Evolutionary conservation across 2,113 vertebrate genomes (phyloP).

Genomic region (Athene noctua): DNA sequence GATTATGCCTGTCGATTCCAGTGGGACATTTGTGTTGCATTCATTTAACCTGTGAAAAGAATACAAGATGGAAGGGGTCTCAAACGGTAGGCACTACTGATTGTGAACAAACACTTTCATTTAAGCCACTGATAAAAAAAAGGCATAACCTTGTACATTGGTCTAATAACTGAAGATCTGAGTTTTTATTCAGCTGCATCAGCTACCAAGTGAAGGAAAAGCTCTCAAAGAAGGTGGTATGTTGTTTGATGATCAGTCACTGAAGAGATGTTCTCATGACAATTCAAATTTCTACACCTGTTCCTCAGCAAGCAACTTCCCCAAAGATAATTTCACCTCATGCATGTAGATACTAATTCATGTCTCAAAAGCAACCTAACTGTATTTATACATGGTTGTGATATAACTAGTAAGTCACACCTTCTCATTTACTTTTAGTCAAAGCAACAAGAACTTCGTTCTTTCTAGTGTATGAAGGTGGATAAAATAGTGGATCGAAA

Average conservation of each 20-base stretch:
- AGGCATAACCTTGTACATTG: not conserved
- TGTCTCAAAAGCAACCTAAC: not conserved
- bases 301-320: not conserved
- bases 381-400: not conserved
- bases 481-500: not conserved
- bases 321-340: not conserved
- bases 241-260: not conserved
- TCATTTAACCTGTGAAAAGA: not conserved
- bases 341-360: not conserved
- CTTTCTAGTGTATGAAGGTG: not conserved
- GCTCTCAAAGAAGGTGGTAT: not conserved
- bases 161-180: not conserved
- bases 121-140: not conserved
- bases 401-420: not conserved
- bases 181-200: not conserved
- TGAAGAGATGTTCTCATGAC: not conserved
- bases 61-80: not conserved
- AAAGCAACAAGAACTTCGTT: not conserved
- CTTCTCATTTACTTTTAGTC: not conserved
- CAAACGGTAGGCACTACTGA: not conserved
- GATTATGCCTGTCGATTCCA: not conserved
- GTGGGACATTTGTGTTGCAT: accelerated
- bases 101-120: not conserved
- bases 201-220: not conserved
- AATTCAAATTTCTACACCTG: not conserved